Conservation (phyloP, 2,888 invertebrate genomes). For the Dicycla oo region DNA sequence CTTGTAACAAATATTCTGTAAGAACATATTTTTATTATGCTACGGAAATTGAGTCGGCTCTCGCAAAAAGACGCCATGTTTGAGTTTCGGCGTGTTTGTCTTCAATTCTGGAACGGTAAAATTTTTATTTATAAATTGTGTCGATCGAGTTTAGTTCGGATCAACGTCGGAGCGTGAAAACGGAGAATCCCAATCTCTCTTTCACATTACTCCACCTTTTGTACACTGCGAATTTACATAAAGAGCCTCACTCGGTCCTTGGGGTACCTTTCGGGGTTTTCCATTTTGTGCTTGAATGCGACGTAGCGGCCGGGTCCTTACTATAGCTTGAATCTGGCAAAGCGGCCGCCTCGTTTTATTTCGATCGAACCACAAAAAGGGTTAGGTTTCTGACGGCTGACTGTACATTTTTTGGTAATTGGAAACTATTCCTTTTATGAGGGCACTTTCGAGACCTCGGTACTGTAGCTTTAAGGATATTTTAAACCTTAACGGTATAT, state of each 20-base stretch:
- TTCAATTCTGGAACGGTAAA: slow-evolving; percentile 69
- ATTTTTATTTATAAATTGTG: slow-evolving; percentile 74
- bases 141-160: slow-evolving; percentile 70
- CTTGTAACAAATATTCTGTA: slow-evolving; percentile 33
- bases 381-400: slow-evolving; percentile 66
- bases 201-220: slow-evolving; percentile 85
- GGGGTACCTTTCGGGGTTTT: slow-evolving; percentile 87
- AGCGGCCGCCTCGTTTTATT: slow-evolving; percentile 81
- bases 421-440: slow-evolving; percentile 68
- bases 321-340: slow-evolving; percentile 80
- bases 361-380: slow-evolving; percentile 77
- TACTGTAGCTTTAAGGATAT: slow-evolving; percentile 50
- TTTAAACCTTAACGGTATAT: slow-evolving; percentile 53
- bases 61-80: slow-evolving; percentile 48
- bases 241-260: slow-evolving; percentile 85
- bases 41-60: slow-evolving; percentile 56
- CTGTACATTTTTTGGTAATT: slow-evolving; percentile 71
- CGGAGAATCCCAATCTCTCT: slow-evolving; percentile 82
- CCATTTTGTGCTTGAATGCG: slow-evolving; percentile 87
- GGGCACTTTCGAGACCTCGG: slow-evolving; percentile 56
- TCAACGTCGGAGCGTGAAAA: slow-evolving; percentile 77
- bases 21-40: slow-evolving; percentile 53
- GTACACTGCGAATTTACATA: slow-evolving; percentile 87
- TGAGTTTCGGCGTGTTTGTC: slow-evolving; percentile 67
- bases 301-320: slow-evolving; percentile 76